phyloP scores from a whole-genome alignment of 2,113 vertebrate species.

The Mellivora capensis region DNA sequence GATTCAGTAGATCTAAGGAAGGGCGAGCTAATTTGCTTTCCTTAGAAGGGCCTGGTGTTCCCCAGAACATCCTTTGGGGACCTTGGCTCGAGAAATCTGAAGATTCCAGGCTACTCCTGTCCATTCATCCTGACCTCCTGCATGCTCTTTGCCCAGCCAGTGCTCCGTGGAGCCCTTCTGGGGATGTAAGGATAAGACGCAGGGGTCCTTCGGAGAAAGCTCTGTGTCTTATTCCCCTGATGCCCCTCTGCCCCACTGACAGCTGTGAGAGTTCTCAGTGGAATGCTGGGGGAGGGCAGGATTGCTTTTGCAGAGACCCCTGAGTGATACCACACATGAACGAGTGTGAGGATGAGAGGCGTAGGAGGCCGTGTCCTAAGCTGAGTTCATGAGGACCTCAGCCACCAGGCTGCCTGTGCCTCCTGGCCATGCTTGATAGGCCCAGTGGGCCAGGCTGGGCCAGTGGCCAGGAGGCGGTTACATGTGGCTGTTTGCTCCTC shows the following conservation, averaged over 20 bases:
- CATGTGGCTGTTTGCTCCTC: no score
- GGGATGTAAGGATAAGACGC: background rate
- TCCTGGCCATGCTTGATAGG: no score
- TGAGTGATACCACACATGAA: background rate
- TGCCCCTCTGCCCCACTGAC: background rate
- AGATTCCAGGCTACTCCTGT: background rate
- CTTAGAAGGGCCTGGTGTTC: background rate
- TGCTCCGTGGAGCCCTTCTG: background rate
- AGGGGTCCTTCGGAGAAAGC: background rate
- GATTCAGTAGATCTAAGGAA: background rate
- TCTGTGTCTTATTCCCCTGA: background rate
- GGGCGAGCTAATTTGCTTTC: background rate
- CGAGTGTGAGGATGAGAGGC: background rate
- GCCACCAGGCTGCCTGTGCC: background rate
- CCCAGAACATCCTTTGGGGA: background rate
- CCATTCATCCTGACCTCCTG: background rate
- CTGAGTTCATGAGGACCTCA: no score
- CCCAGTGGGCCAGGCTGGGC: background rate
- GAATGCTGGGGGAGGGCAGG: background rate
- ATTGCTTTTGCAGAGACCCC: background rate
- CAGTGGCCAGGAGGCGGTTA: background rate
- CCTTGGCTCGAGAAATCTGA: background rate
- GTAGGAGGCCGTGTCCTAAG: background rate
- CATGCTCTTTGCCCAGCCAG: accelerated
- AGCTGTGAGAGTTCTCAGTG: background rate